Evolutionary conservation across 2,888 invertebrate genomes (phyloP).

Genomic region (Leucoptera coffeella): DNA sequence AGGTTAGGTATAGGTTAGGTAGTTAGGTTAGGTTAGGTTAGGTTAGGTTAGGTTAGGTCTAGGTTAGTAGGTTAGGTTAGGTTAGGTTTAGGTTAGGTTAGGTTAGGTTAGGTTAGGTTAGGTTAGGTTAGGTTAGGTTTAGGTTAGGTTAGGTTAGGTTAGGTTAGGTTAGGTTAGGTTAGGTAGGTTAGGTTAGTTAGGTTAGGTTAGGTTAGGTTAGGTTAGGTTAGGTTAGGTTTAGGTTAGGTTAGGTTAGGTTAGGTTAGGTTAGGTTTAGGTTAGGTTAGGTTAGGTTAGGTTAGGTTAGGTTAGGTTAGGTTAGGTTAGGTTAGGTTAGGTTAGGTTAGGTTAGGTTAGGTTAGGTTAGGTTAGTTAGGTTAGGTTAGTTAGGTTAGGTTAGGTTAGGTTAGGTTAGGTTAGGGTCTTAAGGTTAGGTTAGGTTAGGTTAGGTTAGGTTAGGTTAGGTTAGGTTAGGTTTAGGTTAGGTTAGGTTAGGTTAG

Average conservation of each 20-base stretch:
- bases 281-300: conserved; percentile 6
- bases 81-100: conserved; percentile 9
- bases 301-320: conserved; percentile 11
- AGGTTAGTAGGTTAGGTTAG: conserved; percentile 9
- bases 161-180: conserved; percentile 9
- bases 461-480: conserved; percentile 6
- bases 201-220: conserved; percentile 10
- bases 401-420: conserved; percentile 4
- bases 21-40: conserved; percentile 7
- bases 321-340: conserved; percentile 11
- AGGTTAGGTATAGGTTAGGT: conserved; percentile 6
- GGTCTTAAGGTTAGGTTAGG: conserved; percentile 6
- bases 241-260: conserved; percentile 6
- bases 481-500: conserved; percentile 5
- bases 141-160: conserved; percentile 7
- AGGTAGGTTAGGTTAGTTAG: conserved; percentile 9
- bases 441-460: conserved; percentile 6
- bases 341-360: conserved; percentile 11
- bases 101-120: conserved; percentile 8
- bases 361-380: conserved; percentile 7
- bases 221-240: conserved; percentile 5
- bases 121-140: conserved; percentile 5
- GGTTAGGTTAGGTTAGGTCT: conserved; percentile 9
- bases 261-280: conserved; percentile 9
- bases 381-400: conserved; percentile 7